A percentile compares a stretch with the other conserved stretches of the same genome.
Conservation (phyloP, 2,797 vertebrate species). For the Oryzias sinensis region DNA sequence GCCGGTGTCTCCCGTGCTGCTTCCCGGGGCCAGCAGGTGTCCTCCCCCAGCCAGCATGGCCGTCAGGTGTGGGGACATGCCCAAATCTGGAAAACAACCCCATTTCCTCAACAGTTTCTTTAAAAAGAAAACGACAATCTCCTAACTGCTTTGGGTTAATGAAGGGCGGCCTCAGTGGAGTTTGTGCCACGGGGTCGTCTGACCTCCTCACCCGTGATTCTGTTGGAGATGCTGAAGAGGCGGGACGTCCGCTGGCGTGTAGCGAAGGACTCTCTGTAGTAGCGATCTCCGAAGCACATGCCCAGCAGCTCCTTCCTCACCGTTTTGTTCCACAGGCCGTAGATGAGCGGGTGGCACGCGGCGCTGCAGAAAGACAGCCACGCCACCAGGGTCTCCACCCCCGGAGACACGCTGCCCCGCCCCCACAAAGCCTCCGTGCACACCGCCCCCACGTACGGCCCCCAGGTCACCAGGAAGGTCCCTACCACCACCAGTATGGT, state of each 20-base stretch:
- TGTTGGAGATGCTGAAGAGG: constrained; percentile 96
- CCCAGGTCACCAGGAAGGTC: constrained; percentile 92
- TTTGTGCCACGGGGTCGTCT: background rate
- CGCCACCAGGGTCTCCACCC: constrained; percentile 89
- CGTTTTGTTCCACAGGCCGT: constrained; percentile 98
- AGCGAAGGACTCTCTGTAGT: constrained; percentile 92
- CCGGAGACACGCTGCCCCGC: constrained; percentile 85
- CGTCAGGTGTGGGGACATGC: constrained; percentile 96
- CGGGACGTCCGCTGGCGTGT: constrained; percentile 87
- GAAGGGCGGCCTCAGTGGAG: too few relatives aligned
- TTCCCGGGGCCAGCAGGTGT: constrained; percentile 86
- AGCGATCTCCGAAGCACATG: constrained; percentile 95
- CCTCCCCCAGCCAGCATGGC: constrained; percentile 91
- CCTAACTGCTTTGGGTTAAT: too few relatives aligned
- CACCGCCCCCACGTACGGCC: constrained; percentile 92
- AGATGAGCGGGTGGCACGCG: constrained; percentile 94
- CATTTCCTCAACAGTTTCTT: background rate
- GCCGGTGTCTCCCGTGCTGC: constrained; percentile 96
- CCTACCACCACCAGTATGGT: constrained; percentile 96
- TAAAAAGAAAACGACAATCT: too few relatives aligned
- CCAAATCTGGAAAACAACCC: constrained; percentile 84
- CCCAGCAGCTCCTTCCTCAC: constrained; percentile 96
- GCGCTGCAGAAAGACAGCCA: constrained; percentile 97
- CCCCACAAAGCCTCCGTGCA: constrained; percentile 93
- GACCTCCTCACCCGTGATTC: constrained; percentile 89